Evolutionary conservation across 2,113 vertebrate genomes (phyloP).

Genomic region (Heterotilapia buettikoferi): DNA sequence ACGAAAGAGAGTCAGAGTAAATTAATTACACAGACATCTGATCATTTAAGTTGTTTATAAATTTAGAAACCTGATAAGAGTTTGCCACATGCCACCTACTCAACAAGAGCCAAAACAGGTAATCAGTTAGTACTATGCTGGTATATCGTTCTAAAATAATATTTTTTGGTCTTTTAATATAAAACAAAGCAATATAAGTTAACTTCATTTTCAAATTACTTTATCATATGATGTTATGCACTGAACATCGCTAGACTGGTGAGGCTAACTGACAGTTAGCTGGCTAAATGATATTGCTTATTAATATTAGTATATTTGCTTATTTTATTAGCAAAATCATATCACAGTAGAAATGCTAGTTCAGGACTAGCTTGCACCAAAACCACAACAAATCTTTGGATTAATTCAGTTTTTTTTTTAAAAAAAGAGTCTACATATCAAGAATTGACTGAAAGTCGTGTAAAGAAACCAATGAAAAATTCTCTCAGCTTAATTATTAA

Average conservation of each 20-base stretch:
- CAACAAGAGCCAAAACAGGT: neutral
- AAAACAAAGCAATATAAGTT: neutral
- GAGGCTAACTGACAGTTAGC: neutral
- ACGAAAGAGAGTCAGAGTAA: neutral
- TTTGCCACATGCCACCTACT: neutral
- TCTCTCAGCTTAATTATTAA: neutral
- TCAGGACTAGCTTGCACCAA: neutral
- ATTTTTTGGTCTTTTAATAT: neutral
- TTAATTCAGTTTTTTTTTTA: neutral
- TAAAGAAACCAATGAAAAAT: neutral
- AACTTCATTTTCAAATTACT: neutral
- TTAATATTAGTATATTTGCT: neutral
- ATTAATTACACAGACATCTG: neutral
- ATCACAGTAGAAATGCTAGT: neutral
- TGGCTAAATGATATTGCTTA: neutral
- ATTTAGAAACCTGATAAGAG: neutral
- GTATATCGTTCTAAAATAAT: neutral
- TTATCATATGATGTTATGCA: neutral
- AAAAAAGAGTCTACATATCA: neutral
- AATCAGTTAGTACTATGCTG: neutral
- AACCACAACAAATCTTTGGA: neutral
- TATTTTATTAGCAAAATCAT: neutral
- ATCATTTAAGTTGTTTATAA: neutral
- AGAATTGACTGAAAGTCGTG: neutral
- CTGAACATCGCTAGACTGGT: neutral